A percentile compares a stretch with the other conserved stretches of the same genome.
Evolutionary conservation across 2,888 invertebrate species (phyloP).

Genomic region (Danaus chrysippus): DNA sequence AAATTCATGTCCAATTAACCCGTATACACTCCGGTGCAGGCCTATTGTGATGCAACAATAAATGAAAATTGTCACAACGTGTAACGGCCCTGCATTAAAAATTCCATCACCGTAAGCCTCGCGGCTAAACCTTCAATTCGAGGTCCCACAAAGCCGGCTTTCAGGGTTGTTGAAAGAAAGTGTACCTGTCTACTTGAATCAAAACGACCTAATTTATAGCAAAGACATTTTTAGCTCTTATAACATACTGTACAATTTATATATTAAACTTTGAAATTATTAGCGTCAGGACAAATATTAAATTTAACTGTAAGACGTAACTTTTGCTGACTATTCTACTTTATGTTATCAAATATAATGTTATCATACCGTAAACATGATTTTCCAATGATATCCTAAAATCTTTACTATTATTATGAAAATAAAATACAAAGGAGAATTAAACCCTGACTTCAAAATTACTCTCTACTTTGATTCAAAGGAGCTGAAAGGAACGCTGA

Average conservation of each 20-base stretch:
- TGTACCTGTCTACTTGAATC: conserved; percentile 24
- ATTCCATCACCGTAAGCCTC: conserved; percentile 66
- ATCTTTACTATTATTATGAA: background rate
- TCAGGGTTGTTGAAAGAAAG: conserved; percentile 45
- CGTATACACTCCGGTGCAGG: conserved; percentile 27
- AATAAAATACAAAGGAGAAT: conserved; percentile 16
- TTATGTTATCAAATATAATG: too few relatives aligned
- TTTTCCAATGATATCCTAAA: background rate
- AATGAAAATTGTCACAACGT: conserved; percentile 57
- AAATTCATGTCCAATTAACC: conserved; percentile 57
- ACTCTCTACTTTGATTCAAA: conserved; percentile 26
- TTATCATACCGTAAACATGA: background rate
- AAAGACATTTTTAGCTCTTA: background rate
- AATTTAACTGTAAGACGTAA: too few relatives aligned
- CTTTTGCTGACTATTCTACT: too few relatives aligned
- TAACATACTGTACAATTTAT: background rate
- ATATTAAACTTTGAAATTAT: too few relatives aligned
- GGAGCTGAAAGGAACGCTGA: conserved; percentile 18
- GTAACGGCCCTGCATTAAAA: conserved; percentile 61
- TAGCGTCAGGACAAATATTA: too few relatives aligned
- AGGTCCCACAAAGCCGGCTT: conserved; percentile 57
- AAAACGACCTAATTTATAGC: conserved; percentile 16
- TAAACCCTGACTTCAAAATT: conserved; percentile 18
- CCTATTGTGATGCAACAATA: conserved; percentile 46
- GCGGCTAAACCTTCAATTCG: conserved; percentile 43